Evolutionary conservation across 1,140 invertebrate genomes (phyloP), one percentile per base, ranked within the genome.

Genomic region (Atopsyche davidsoni): DNA sequence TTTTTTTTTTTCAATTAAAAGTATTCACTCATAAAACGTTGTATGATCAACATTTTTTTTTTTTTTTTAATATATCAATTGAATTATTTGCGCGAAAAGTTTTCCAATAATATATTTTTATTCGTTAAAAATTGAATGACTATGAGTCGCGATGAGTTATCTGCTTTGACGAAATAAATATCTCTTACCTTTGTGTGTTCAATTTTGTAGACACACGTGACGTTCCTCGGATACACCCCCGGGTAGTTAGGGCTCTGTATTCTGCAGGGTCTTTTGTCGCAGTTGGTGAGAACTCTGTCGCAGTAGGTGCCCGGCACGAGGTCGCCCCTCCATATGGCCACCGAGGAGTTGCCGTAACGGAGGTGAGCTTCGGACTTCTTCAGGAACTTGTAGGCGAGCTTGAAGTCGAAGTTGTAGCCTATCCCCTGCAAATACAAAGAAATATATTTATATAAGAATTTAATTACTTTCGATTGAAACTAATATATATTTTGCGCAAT

Each of bases 201-300:
- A 28, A 87, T 77, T 50, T 79, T 75, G 71, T 88, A 92, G 63
- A 85, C 82, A 69, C 88, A 92, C 45, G 86, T 88, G 39, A 89
- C 80, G 67, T 90, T 90, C 51, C 88, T 73, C 2, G 87, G 87
- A 69, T 90, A 90, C 41, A 90, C 81, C 14, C 88, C 88, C 9
- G 87, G 88, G 69, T 87, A 90, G 72, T 90, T 90, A 2, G 88
- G 87, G 13, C 86, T 87, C 69, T 89, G 86, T 24, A 90, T 80
- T 21, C 83, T 77, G 65, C 84, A 86, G 36, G 77, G 73, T 53
- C 75, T 68, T 19, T 77, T 73, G 55, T 81, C 77, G 59, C 82
- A 86, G 59, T 82, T 79, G 53, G 80, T 81, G 50, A 89, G 78
- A 53, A 87, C 77, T 58, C 86, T 76, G 67, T 89, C 85, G 67